Evolutionary conservation across 92 coral and sea anemone species (phyloP), one percentile per base, ranked within the genome.

Genomic region (Porites divaricata): DNA sequence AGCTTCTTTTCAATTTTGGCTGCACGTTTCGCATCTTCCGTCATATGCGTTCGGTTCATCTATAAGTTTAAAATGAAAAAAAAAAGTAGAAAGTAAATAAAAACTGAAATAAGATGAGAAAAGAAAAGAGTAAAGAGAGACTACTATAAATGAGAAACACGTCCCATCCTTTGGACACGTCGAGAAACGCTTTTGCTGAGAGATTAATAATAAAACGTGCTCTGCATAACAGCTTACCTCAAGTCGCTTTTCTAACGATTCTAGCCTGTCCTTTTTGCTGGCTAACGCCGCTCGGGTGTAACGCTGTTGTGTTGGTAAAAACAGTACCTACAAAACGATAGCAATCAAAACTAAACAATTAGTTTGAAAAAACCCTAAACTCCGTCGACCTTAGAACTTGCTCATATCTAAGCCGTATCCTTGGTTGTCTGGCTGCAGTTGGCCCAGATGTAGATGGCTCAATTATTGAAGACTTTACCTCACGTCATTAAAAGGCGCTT

Each of bases 271-370:
- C 77, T 96, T 96, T 76, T 96, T 96, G 79, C 98, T 96, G 57
- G 99, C 99, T 76, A 96, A 88, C 15, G 99, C 99, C 19, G 99
- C 99, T 66, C 99, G 85, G 4, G 99, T 96, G 81, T 87, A 96
- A 72, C 99, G 84, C 87, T 95, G 98, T 81, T 96, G 99, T 26
- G 99, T 90, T 5, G 99, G 99, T 51, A 96, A 80, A 75, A 96
- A 96, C 90, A 96, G 77, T 11, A 96, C 99, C 99, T 96, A 54
- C 54, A 69, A 26, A 19, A 66, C 41, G 15, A 8, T 72, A 9
- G 66, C n/a, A 13, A 20, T 21, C 1, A 15, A n/a, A 61, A n/a
- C 1, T 6, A 35, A 35, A 35, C 5, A 35, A 35, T 35, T 35
- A 35, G 45, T 35, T 5, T 35, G 45, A 35, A 35, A 35, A 35